These are phyloP conservation scores for Scaptomyza reducta DNA, from an alignment of 2,888 invertebrate genomes.

Conservation along the genomic window DNA sequence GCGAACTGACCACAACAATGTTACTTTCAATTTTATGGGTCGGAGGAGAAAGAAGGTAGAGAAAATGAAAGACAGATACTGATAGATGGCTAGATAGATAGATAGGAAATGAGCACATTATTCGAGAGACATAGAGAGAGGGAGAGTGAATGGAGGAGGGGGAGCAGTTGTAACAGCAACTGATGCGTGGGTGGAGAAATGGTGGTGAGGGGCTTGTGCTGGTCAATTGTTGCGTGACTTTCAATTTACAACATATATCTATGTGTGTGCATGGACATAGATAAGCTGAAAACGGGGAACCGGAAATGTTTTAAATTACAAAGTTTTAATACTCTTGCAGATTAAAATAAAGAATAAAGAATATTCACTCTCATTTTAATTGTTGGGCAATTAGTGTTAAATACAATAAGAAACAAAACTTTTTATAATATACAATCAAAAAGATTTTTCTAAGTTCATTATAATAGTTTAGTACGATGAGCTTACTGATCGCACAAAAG, in stretches of 20 bases:
- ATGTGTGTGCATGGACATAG: background rate
- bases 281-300: background rate
- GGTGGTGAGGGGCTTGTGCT: background rate
- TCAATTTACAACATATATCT: conserved; percentile 69
- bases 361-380: no score
- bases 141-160: background rate
- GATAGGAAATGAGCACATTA: conserved; percentile 1
- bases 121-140: background rate
- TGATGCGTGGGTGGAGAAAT: background rate
- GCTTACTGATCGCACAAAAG: no score
- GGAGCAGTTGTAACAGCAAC: background rate
- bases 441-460: background rate
- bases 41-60: background rate
- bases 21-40: conserved; percentile 34
- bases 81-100: conserved; percentile 10
- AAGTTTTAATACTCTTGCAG: conserved; percentile 1
- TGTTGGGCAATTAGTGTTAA: no score
- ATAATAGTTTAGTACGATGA: background rate
- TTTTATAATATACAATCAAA: no score
- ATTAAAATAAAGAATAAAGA: no score
- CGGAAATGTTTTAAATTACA: background rate
- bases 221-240: conserved; percentile 81
- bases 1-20: conserved; percentile 51
- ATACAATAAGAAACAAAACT: no score
- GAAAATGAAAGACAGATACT: background rate